Base-by-base conservation (phyloP, 1,140 invertebrate genomes). In the Eufriesea mexicana region DNA sequence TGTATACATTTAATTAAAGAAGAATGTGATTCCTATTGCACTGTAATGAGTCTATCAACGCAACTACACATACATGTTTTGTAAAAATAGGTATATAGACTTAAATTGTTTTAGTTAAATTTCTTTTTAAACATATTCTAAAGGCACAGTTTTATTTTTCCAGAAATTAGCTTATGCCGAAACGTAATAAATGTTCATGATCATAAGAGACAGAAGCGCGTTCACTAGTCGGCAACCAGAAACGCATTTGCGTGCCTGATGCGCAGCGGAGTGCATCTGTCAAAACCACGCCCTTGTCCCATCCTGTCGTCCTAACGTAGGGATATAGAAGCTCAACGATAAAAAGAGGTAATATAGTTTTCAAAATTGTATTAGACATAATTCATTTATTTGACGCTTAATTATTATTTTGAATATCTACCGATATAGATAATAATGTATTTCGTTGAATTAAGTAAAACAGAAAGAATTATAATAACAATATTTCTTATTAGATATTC, bases 251-350 rank as follows among this genome's bases (percentile, higher is more conserved):
- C 47, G 55, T 75, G 59, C 61, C 72, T 28, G 72, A 66, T 82
- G 85, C 79, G 72, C 76, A 79, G 66, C 83, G 70, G 74, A 79
- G 85, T 88, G 87, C 87, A 92, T 91, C 89, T 91, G 90, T 92
- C 91, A 93, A 92, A 92, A 93, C 92, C 92, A 93, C 92, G 92
- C 92, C 92, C 92, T 92, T 90, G 79, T 89, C 74, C 71, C 59
- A 79, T 86, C 71, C 72, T 84, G 68, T 62, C 57, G 61, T 68
- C 62, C 73, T 80, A 67, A 54, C 16, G 20, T 67, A 54, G 2
- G 18, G 28, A 51, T 25, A 10, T 5, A 42, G 20, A 49, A 42
- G 20, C n/a, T 12, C 35, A 28, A 16, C 18, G 35, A 57, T 55
- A 83, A 54, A 5, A 49, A 62, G n/a, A 45, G 28, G 25, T 59